Evolutionary conservation across 2,888 invertebrate species (phyloP).

Genomic region (Anthophora plumipes): DNA sequence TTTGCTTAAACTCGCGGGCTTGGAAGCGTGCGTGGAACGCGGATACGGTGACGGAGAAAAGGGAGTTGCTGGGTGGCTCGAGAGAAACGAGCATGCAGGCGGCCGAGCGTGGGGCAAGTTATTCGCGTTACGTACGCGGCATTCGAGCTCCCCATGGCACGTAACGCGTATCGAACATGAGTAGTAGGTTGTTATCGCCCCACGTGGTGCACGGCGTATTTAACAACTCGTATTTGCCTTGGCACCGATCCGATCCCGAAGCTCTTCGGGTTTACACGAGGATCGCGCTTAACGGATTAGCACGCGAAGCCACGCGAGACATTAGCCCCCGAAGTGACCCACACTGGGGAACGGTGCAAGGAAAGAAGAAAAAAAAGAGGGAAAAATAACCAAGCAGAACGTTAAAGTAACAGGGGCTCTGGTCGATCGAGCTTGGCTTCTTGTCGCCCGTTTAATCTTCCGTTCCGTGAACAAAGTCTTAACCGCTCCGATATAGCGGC

Average conservation of each 20-base stretch:
- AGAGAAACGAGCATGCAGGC: conserved; percentile 35
- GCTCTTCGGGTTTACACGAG: conserved; percentile 68
- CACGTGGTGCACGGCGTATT: conserved; percentile 70
- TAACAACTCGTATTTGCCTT: conserved; percentile 78
- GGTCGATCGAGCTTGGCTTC: conserved; percentile 43
- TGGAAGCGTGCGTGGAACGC: conserved; percentile 48
- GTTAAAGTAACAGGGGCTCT: conserved; percentile 33
- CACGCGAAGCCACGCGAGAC: conserved; percentile 70
- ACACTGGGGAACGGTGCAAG: conserved; percentile 5
- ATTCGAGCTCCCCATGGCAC: conserved; percentile 54
- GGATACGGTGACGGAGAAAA: conserved; percentile 33
- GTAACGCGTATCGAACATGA: conserved; percentile 75
- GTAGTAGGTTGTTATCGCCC: conserved; percentile 75
- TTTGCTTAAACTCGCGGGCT: conserved; percentile 14
- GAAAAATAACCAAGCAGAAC: conserved; percentile 29
- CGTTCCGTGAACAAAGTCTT: conserved; percentile 39
- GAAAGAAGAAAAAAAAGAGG: not conserved
- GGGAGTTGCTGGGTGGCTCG: conserved; percentile 28
- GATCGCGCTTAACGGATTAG: conserved; percentile 72
- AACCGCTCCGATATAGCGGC: conserved; percentile 8
- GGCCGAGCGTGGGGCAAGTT: conserved; percentile 49
- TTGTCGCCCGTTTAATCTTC: conserved; percentile 59
- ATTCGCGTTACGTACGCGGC: conserved; percentile 58
- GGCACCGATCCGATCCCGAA: conserved; percentile 74
- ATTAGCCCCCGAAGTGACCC: conserved; percentile 47